Evolutionary conservation across 2,888 invertebrate species (phyloP).

Genomic region (Baronia brevicornis): DNA sequence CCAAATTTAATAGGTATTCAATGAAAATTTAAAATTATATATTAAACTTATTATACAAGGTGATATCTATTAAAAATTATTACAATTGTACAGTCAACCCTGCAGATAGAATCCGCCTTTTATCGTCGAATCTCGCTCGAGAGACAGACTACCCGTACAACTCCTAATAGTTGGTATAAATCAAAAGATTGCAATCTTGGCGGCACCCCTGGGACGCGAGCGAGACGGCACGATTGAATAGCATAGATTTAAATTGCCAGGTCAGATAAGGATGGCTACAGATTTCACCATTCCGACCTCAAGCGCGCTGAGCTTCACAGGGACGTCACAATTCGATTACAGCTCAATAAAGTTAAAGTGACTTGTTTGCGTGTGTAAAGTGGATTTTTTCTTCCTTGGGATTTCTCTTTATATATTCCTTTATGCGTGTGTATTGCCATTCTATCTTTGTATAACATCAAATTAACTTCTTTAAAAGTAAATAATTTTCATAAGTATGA

Average conservation of each 20-base stretch:
- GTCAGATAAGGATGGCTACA: slow-evolving; percentile 72
- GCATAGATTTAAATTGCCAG: slow-evolving; percentile 74
- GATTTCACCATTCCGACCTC: slow-evolving; percentile 55
- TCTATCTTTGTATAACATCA: no score
- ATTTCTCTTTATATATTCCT: slow-evolving; percentile 59
- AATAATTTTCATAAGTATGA: no score
- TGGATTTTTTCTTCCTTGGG: slow-evolving; percentile 69
- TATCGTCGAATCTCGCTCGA: slow-evolving; percentile 62
- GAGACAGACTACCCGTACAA: slow-evolving; percentile 67
- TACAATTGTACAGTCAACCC: no score
- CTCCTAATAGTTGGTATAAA: slow-evolving; percentile 76
- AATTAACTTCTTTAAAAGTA: no score
- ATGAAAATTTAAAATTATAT: no score
- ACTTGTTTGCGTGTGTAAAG: slow-evolving; percentile 75
- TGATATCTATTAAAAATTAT: no score
- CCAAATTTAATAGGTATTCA: no score
- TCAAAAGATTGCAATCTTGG: slow-evolving; percentile 75
- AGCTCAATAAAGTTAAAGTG: slow-evolving; percentile 76
- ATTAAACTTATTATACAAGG: no score
- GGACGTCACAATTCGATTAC: slow-evolving; percentile 76
- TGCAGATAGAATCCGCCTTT: slow-evolving; percentile 59
- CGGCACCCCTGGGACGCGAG: slow-evolving; percentile 73
- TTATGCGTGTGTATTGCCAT: slow-evolving; percentile 27
- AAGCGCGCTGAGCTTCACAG: slow-evolving; percentile 48
- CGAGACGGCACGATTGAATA: slow-evolving; percentile 74